Percentiles rank a stretch among this genome's conserved stretches.
Evolutionary conservation across 2,113 vertebrate genomes (phyloP).

Genomic region (Ifrita kowaldi): DNA sequence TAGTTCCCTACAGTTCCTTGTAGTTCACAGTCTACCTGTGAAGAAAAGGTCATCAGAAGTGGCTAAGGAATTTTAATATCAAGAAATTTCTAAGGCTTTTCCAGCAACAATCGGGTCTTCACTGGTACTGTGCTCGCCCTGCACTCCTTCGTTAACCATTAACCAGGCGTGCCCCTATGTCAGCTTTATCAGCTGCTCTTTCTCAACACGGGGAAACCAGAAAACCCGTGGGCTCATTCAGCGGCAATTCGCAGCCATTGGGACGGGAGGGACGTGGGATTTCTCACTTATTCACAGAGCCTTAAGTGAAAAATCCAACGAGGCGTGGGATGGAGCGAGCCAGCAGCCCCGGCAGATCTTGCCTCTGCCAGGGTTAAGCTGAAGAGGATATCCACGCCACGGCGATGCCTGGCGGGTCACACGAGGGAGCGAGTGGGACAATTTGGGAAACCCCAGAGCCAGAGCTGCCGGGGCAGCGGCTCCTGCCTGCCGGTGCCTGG

Average conservation of each 20-base stretch:
- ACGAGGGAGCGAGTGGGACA: rapidly evolving
- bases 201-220: background rate
- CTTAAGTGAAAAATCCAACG: background rate
- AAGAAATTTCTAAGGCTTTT: background rate
- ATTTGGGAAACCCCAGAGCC: rapidly evolving
- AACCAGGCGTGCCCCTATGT: background rate
- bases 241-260: rapidly evolving
- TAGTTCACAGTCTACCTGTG: background rate
- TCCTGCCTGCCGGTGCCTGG: background rate
- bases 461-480: rapidly evolving
- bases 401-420: rapidly evolving
- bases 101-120: background rate
- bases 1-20: background rate
- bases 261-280: background rate
- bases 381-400: rapidly evolving
- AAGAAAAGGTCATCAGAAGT: background rate
- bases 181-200: background rate
- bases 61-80: background rate
- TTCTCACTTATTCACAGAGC: background rate
- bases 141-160: background rate
- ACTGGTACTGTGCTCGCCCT: background rate
- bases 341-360: background rate
- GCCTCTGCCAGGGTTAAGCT: rapidly evolving
- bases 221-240: background rate
- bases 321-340: rapidly evolving